phyloP scores from a whole-genome alignment of 2,888 invertebrate genomes.

The Endotricha flammealis region DNA sequence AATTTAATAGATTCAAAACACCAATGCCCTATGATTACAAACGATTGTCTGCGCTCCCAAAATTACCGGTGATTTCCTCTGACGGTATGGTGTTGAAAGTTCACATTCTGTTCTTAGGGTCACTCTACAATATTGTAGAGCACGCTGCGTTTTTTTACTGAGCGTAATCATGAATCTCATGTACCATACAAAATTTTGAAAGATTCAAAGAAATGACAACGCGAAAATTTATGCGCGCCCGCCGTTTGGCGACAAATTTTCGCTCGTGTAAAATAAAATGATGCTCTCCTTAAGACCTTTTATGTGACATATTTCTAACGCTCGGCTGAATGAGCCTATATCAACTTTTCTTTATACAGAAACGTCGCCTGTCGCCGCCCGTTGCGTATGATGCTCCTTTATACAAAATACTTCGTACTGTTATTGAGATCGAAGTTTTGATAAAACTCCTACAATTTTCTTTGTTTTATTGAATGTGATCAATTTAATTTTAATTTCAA shows the following conservation, averaged over 20 bases:
- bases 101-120: conserved; percentile 6
- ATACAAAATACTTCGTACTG: conserved; percentile 1
- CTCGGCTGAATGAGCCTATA: too few relatives aligned
- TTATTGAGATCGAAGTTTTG: conserved; percentile 10
- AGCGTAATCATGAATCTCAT: too few relatives aligned
- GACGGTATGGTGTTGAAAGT: conserved; percentile 2
- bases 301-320: too few relatives aligned
- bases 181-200: too few relatives aligned
- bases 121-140: not conserved
- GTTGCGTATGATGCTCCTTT: not conserved
- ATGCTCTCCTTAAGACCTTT: too few relatives aligned
- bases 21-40: not conserved
- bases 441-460: conserved; percentile 9
- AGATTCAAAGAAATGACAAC: too few relatives aligned
- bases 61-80: conserved; percentile 4
- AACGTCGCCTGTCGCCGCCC: not conserved
- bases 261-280: too few relatives aligned
- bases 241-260: too few relatives aligned
- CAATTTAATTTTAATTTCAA: too few relatives aligned
- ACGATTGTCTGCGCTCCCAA: not conserved
- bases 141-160: not conserved
- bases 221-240: too few relatives aligned
- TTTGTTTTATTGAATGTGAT: conserved; percentile 12
- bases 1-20: not conserved
- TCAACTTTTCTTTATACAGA: too few relatives aligned